Percentiles rank a stretch among this genome's conserved stretches.
These are phyloP conservation scores for Artemisiospiza belli DNA, from an alignment of 2,113 vertebrate genomes.

Conservation along the genomic window DNA sequence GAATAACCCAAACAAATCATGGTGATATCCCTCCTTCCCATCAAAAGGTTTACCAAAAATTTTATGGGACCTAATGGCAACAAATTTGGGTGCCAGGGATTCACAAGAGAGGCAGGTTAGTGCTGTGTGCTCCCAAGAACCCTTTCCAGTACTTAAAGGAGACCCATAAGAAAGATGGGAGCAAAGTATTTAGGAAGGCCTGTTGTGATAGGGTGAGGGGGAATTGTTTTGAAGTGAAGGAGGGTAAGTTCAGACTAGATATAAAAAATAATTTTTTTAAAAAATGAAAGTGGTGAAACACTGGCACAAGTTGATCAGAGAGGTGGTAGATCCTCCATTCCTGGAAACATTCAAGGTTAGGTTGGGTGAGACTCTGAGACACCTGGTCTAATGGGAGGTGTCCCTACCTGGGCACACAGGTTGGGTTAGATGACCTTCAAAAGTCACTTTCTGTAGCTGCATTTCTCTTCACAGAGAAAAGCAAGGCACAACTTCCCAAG, in stretches of 20 bases:
- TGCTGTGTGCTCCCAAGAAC: background rate
- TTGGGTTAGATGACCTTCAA: background rate
- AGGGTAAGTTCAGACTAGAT: background rate
- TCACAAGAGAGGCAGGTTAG: background rate
- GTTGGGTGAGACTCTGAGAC: background rate
- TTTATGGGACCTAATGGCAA: background rate
- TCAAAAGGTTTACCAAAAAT: background rate
- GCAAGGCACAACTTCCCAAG: no score
- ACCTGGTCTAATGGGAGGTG: background rate
- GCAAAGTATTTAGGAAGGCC: background rate
- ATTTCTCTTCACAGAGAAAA: no score
- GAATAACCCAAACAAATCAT: background rate
- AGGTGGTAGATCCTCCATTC: background rate
- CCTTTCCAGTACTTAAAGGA: background rate
- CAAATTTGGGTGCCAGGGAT: background rate
- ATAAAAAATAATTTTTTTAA: background rate
- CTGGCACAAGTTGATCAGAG: background rate
- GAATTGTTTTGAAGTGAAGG: background rate
- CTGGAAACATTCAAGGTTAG: background rate
- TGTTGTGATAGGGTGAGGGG: background rate
- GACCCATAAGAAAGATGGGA: background rate
- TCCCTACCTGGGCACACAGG: background rate
- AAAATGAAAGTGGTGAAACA: background rate
- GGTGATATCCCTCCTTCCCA: fast-evolving
- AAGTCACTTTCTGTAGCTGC: background rate